Conservation (phyloP, 1,140 invertebrate species). For the Nilaparvata lugens region DNA sequence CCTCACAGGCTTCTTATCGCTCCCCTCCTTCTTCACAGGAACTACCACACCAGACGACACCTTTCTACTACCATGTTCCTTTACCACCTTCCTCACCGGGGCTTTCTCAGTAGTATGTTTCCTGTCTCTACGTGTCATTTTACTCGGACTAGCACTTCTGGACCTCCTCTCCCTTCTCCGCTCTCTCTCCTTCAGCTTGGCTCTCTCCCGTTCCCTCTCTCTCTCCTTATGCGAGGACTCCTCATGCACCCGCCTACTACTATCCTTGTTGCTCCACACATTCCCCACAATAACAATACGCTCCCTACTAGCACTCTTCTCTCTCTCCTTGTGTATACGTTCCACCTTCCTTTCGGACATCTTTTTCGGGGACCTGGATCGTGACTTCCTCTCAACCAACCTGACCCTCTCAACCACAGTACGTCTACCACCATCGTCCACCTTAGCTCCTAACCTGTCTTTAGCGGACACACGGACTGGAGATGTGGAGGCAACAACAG, state of each 20-base stretch:
- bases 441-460: conserved; percentile 29
- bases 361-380: conserved; percentile 17
- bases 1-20: conserved; percentile 13
- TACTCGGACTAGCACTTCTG: background rate
- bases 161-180: background rate
- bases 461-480: conserved; percentile 26
- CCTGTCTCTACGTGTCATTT: conserved; percentile 11
- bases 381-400: conserved; percentile 17
- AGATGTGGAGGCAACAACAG: conserved; percentile 2
- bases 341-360: conserved; percentile 1
- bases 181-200: conserved; percentile 1
- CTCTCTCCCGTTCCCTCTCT: conserved; percentile 12
- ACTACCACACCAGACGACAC: no score
- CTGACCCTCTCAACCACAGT: conserved; percentile 10
- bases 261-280: conserved; percentile 14
- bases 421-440: conserved; percentile 21
- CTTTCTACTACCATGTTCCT: conserved; percentile 4
- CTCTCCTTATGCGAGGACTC: background rate
- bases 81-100: conserved; percentile 2
- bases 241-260: background rate
- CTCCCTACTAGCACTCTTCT: background rate
- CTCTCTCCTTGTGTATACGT: conserved; percentile 13
- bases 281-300: conserved; percentile 11
- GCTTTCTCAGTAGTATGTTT: conserved; percentile 6
- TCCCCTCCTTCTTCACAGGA: conserved; percentile 12